Percentiles rank a stretch among this genome's conserved stretches.
Evolutionary conservation across 2,888 invertebrate genomes (phyloP).

Genomic region (Lottia gigantea): DNA sequence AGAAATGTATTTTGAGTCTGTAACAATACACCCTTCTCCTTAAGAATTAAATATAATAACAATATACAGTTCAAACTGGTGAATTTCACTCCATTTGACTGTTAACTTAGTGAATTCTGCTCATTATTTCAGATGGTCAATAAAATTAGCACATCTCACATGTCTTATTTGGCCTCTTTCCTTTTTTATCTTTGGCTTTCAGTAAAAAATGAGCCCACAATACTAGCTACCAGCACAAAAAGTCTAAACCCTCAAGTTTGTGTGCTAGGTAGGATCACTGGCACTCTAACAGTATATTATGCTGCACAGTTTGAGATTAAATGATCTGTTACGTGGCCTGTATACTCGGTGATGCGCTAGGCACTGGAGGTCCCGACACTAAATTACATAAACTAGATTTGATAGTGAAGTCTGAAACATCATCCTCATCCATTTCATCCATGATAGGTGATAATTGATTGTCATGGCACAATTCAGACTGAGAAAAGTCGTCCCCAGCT

Average conservation of each 20-base stretch:
- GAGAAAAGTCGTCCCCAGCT: conserved; percentile 17
- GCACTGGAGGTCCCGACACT: conserved; percentile 12
- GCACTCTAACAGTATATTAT: conserved; percentile 4
- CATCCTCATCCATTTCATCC: conserved; percentile 6
- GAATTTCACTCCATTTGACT: background rate
- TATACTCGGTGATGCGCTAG: background rate
- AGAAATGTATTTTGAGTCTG: no score
- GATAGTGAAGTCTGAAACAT: conserved; percentile 2
- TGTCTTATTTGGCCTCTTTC: conserved; percentile 7
- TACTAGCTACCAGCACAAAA: background rate
- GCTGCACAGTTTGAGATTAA: conserved; percentile 6
- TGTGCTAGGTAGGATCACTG: background rate
- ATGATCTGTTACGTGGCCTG: conserved; percentile 10
- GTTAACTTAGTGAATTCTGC: conserved; percentile 1
- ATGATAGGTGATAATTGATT: conserved; percentile 13
- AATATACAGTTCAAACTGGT: no score
- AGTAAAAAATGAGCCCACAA: background rate
- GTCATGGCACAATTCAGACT: conserved; percentile 21
- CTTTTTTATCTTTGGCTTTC: background rate
- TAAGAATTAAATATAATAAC: background rate
- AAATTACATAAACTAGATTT: conserved; percentile 1
- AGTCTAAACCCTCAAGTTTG: background rate
- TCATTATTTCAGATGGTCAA: background rate
- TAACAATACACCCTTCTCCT: conserved; percentile 11
- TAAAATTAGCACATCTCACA: conserved; percentile 10